These are phyloP conservation scores for Stegodyphus dumicola DNA, from an alignment of 1,140 invertebrate genomes.

Conservation along the genomic window DNA sequence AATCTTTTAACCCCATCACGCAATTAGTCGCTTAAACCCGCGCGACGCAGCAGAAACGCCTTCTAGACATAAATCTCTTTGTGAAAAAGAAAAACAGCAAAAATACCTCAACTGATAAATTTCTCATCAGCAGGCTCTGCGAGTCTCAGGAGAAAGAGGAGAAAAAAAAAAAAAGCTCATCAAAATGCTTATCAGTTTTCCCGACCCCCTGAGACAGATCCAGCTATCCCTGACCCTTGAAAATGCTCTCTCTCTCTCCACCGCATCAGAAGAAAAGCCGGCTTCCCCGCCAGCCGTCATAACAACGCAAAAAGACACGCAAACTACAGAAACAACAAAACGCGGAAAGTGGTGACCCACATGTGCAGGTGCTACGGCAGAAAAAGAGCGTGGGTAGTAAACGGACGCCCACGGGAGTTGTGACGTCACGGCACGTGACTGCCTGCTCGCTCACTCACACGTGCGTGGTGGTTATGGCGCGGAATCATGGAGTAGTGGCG, in stretches of 20 bases:
- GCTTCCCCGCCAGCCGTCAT: slow-evolving; percentile 24
- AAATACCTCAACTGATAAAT: no score
- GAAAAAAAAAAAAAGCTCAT: neutral
- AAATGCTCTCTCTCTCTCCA: neutral
- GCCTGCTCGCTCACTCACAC: slow-evolving; percentile 4
- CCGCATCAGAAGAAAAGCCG: neutral
- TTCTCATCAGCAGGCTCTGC: no score
- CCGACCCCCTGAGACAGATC: neutral
- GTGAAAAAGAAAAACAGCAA: no score
- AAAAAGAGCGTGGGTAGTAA: slow-evolving; percentile 32
- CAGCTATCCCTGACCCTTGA: slow-evolving; percentile 46
- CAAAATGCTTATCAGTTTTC: neutral
- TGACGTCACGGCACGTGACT: slow-evolving; percentile 52
- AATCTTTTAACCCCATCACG: no score
- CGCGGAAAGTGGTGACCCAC: slow-evolving; percentile 57
- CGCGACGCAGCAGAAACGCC: no score
- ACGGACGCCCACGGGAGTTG: slow-evolving; percentile 27
- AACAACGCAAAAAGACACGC: slow-evolving; percentile 6
- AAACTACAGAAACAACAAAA: slow-evolving; percentile 29
- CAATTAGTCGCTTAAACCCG: no score
- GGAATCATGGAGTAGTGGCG: neutral
- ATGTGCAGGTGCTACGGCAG: slow-evolving; percentile 54
- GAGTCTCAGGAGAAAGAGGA: no score
- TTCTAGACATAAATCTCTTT: no score
- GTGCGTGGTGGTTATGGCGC: slow-evolving; percentile 18